Conservation (phyloP, 2,113 vertebrate species). For the Polypterus senegalus region DNA sequence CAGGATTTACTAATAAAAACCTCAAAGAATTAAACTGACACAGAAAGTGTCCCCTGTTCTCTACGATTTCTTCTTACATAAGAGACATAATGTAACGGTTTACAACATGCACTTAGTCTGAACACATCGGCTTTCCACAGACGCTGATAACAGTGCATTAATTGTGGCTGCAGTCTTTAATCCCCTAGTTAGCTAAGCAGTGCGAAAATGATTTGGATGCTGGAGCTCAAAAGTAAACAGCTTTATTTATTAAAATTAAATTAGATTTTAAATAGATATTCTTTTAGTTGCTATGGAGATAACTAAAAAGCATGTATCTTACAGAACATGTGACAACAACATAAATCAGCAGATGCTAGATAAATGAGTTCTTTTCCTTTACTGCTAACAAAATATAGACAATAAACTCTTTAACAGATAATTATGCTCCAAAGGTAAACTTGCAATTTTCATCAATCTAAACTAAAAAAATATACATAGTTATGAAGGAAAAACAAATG, state of each 20-base stretch:
- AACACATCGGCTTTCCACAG: too few relatives aligned
- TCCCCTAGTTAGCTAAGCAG: too few relatives aligned
- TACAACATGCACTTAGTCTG: too few relatives aligned
- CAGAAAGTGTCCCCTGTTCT: too few relatives aligned
- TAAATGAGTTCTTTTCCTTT: background rate
- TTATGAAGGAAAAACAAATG: background rate
- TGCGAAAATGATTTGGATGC: too few relatives aligned
- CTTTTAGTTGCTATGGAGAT: constrained; percentile 4
- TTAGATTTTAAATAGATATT: background rate
- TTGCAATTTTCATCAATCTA: constrained; percentile 1
- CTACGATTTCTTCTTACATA: too few relatives aligned
- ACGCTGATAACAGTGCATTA: too few relatives aligned
- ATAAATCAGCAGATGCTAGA: background rate
- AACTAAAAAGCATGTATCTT: background rate
- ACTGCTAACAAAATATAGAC: background rate
- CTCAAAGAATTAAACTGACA: too few relatives aligned
- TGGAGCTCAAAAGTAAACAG: background rate
- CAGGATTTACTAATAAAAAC: too few relatives aligned
- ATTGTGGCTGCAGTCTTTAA: too few relatives aligned
- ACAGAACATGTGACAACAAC: constrained; percentile 1
- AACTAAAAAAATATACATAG: background rate
- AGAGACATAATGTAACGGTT: too few relatives aligned
- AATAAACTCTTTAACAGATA: background rate
- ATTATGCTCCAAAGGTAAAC: background rate
- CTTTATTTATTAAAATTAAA: constrained; percentile 1